phyloP scores from a whole-genome alignment of 2,888 invertebrate genomes.

The Antheraea assamensis region DNA sequence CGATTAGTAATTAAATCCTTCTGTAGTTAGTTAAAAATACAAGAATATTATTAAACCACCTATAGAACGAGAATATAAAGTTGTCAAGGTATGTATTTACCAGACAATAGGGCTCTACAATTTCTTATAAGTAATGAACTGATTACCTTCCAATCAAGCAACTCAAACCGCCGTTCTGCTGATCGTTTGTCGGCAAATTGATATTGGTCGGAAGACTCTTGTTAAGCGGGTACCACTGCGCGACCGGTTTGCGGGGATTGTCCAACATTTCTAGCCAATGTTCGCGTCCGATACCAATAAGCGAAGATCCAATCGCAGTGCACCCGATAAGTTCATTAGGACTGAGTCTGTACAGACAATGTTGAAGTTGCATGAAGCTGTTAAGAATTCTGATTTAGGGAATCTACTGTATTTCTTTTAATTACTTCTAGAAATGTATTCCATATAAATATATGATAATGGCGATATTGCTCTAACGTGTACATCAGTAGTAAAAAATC shows the following conservation, averaged over 20 bases:
- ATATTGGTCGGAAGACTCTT: constrained; percentile 87
- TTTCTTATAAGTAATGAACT: background rate
- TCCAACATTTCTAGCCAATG: constrained; percentile 94
- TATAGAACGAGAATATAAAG: background rate
- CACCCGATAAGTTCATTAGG: constrained; percentile 94
- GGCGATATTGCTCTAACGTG: too few relatives aligned
- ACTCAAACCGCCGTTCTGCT: constrained; percentile 84
- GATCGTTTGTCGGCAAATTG: constrained; percentile 76
- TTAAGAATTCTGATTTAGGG: background rate
- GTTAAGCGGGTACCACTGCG: constrained; percentile 91
- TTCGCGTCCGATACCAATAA: constrained; percentile 89
- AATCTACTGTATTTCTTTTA: background rate
- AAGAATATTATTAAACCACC: too few relatives aligned
- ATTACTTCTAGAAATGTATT: too few relatives aligned
- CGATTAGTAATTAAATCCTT: too few relatives aligned
- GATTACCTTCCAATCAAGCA: constrained; percentile 86
- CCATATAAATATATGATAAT: too few relatives aligned
- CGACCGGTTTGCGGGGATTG: constrained; percentile 90
- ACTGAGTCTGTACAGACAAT: constrained; percentile 84
- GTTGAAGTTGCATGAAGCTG: background rate
- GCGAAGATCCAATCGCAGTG: constrained; percentile 89
- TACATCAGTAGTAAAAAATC: background rate
- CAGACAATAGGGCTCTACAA: background rate
- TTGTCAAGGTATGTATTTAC: background rate
- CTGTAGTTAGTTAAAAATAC: too few relatives aligned